Conservation (phyloP, 2,113 vertebrate genomes). For the Antechinus flavipes region DNA sequence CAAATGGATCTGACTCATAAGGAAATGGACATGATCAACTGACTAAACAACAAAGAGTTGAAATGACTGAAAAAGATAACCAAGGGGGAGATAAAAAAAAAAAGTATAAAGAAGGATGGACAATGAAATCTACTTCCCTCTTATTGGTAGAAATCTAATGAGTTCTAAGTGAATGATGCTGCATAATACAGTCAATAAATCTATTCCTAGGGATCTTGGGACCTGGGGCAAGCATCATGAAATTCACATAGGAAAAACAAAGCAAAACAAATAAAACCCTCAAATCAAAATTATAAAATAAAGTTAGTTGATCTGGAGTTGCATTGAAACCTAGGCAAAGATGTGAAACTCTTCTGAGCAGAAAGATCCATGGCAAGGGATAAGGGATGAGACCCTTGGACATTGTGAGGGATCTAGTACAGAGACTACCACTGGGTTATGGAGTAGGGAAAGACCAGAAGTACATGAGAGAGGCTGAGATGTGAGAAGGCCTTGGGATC, state of each 20-base stretch:
- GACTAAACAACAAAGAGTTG: neutral
- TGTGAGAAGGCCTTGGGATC: neutral
- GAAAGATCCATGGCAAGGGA: neutral
- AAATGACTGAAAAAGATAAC: neutral
- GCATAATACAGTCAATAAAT: neutral
- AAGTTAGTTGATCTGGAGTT: neutral
- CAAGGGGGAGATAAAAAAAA: neutral
- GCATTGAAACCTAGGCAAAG: neutral
- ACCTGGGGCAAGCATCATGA: neutral
- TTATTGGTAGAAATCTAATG: neutral
- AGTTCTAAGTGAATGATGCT: neutral
- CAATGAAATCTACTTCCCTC: neutral
- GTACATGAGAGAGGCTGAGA: neutral
- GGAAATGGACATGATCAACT: neutral
- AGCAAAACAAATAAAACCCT: neutral
- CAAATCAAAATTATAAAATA: neutral
- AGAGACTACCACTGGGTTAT: neutral
- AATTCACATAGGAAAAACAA: neutral
- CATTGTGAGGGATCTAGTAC: neutral
- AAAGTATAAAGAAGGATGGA: neutral
- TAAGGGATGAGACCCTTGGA: neutral
- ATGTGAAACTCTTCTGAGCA: neutral
- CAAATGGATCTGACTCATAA: neutral
- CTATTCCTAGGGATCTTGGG: neutral
- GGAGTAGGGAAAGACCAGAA: neutral